These are phyloP conservation scores for Gadus chalcogrammus DNA, from an alignment of 2,113 vertebrate species.

Conservation along the genomic window DNA sequence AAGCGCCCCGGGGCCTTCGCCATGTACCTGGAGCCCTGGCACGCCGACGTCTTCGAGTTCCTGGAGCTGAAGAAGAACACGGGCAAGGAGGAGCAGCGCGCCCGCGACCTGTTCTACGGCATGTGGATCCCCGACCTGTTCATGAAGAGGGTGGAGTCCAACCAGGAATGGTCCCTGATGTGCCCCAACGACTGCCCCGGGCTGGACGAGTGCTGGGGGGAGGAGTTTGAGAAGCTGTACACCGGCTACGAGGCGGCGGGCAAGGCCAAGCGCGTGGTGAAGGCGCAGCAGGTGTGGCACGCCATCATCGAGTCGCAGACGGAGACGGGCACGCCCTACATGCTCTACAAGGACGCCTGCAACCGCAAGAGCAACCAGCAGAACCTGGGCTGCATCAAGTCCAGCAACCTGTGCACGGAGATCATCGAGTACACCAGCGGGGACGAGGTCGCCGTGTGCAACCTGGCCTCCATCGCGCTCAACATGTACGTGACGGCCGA, in stretches of 20 bases:
- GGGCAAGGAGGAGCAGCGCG: conserved; percentile 94
- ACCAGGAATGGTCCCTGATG: conserved; percentile 96
- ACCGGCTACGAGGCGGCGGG: conserved; percentile 88
- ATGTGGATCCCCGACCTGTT: conserved; percentile 98
- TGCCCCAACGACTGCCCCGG: conserved; percentile 93
- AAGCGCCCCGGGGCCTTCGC: conserved; percentile 97
- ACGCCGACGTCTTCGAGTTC: conserved; percentile 94
- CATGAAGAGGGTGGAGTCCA: conserved; percentile 95
- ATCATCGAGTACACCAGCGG: conserved; percentile 91
- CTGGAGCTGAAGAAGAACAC: conserved; percentile 98
- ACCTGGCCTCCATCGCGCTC: conserved; percentile 91
- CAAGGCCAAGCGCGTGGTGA: conserved; percentile 83
- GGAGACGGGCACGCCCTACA: conserved; percentile 94
- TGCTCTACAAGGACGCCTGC: conserved; percentile 97
- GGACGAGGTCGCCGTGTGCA: conserved; percentile 95
- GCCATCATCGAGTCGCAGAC: conserved; percentile 97
- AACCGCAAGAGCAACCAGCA: conserved; percentile 98
- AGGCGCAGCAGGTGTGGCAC: conserved; percentile 95
- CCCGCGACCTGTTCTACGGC: conserved; percentile 93
- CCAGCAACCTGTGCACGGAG: conserved; percentile 96
- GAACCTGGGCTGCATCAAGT: conserved; percentile 95
- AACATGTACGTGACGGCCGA: conserved; percentile 96
- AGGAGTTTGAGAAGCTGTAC: conserved; percentile 94
- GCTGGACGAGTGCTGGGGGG: conserved; percentile 94
- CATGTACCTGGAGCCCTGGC: conserved; percentile 98